A percentile compares a stretch with the other conserved stretches of the same genome.
phyloP scores from a whole-genome alignment of 2,888 invertebrate species.

The Napeogenes sylphis region DNA sequence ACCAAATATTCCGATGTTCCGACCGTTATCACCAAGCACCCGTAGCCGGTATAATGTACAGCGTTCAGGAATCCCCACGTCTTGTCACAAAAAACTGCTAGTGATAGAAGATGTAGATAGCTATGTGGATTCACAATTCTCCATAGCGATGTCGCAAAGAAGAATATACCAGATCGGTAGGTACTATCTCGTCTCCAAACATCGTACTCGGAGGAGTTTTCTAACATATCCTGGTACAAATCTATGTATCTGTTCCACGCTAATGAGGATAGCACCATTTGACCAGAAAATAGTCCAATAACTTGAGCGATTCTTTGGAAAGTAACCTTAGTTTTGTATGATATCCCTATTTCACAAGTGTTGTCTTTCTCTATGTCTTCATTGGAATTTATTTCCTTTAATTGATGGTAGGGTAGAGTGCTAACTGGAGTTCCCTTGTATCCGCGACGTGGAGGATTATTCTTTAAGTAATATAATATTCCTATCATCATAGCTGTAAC shows the following conservation, averaged over 20 bases:
- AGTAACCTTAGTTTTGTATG: conserved; percentile 82
- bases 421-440: conserved; percentile 81
- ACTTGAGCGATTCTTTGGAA: conserved; percentile 82
- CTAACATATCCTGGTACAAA: conserved; percentile 86
- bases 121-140: conserved; percentile 88
- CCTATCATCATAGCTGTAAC: conserved; percentile 84
- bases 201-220: conserved; percentile 76
- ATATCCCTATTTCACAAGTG: conserved; percentile 71
- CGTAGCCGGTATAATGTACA: conserved; percentile 84
- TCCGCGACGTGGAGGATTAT: conserved; percentile 84
- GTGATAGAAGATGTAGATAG: conserved; percentile 83
- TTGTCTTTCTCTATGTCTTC: conserved; percentile 70
- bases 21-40: conserved; percentile 81
- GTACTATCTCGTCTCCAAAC: conserved; percentile 74
- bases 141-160: conserved; percentile 85
- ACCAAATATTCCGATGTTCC: conserved; percentile 84
- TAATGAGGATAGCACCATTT: conserved; percentile 84
- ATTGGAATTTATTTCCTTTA: conserved; percentile 62
- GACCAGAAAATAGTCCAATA: conserved; percentile 81
- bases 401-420: conserved; percentile 70
- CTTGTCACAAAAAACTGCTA: conserved; percentile 89
- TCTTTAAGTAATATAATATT: conserved; percentile 81
- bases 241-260: conserved; percentile 92
- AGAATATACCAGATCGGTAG: conserved; percentile 85
- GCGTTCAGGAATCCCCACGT: conserved; percentile 85